Percentiles rank a stretch among this genome's conserved stretches.
Evolutionary conservation across 1,140 invertebrate genomes (phyloP).

Genomic region (Drosophila arawakana): DNA sequence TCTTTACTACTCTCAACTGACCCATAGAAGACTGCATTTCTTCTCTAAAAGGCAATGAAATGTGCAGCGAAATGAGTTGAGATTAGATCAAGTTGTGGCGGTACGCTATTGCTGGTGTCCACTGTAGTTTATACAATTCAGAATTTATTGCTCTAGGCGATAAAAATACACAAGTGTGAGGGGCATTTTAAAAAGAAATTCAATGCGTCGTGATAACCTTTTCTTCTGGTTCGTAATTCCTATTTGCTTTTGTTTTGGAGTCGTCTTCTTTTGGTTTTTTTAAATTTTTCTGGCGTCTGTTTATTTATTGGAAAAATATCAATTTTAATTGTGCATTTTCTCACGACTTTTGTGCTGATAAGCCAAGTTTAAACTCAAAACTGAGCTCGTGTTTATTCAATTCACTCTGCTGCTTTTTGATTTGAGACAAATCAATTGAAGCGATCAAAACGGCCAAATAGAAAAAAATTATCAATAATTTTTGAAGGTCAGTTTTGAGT

Average conservation of each 20-base stretch:
- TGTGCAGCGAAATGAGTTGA: slow-evolving; percentile 1
- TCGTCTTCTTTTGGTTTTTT: background rate
- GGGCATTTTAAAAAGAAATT: slow-evolving; percentile 58
- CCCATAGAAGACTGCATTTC: slow-evolving; percentile 36
- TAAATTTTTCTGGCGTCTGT: slow-evolving; percentile 17
- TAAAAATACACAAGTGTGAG: slow-evolving; percentile 39
- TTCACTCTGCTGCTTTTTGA: slow-evolving; percentile 3
- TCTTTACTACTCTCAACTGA: slow-evolving; percentile 60
- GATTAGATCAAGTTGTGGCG: background rate
- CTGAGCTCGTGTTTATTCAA: slow-evolving; percentile 19
- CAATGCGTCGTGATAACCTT: slow-evolving; percentile 68
- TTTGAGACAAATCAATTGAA: slow-evolving; percentile 25
- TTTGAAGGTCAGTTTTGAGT: slow-evolving; percentile 44
- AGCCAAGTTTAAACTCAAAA: slow-evolving; percentile 15
- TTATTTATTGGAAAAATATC: slow-evolving; percentile 70
- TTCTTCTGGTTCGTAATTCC: slow-evolving; percentile 46
- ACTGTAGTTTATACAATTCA: slow-evolving; percentile 15
- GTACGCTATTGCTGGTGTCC: background rate
- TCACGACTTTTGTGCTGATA: slow-evolving; percentile 68
- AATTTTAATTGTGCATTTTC: slow-evolving; percentile 75
- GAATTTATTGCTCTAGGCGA: slow-evolving; percentile 26
- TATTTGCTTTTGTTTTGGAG: slow-evolving; percentile 51
- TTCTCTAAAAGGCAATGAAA: background rate
- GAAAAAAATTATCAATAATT: slow-evolving; percentile 18
- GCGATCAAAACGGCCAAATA: too few species aligned